Evolutionary conservation across 2,888 invertebrate species (phyloP).

Genomic region (Patella ulyssiponensis): DNA sequence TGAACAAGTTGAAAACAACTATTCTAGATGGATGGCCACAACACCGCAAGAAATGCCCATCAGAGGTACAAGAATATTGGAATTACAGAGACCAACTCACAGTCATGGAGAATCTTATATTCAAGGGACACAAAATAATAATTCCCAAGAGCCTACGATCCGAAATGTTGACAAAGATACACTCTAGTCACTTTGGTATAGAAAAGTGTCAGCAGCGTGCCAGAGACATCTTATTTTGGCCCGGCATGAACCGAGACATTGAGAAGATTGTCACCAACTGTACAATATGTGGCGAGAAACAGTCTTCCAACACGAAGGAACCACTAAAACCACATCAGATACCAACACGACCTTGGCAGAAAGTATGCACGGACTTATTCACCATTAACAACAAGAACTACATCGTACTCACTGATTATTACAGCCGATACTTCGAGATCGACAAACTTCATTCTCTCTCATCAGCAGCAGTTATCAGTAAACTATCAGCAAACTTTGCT

Average conservation of each 20-base stretch:
- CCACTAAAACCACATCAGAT: conserved; percentile 33
- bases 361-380: conserved; percentile 41
- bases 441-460: conserved; percentile 16
- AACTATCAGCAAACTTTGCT: conserved; percentile 20
- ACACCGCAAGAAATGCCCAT: too few relatives aligned
- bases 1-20: neutral
- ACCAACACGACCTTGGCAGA: conserved; percentile 36
- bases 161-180: conserved; percentile 35
- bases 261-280: conserved; percentile 32
- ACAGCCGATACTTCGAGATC: conserved; percentile 30
- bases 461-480: conserved; percentile 3
- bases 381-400: conserved; percentile 30
- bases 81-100: neutral
- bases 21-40: conserved; percentile 24
- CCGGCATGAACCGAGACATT: conserved; percentile 35
- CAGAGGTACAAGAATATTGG: neutral
- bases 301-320: conserved; percentile 37
- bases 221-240: conserved; percentile 41
- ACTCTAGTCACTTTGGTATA: conserved; percentile 42
- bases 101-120: neutral
- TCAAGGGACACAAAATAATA: conserved; percentile 17
- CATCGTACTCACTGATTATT: conserved; percentile 34
- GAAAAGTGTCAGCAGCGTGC: conserved; percentile 35
- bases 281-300: conserved; percentile 26
- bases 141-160: conserved; percentile 34